phyloP scores from a whole-genome alignment of 2,113 vertebrate species.

The Micromys minutus region DNA sequence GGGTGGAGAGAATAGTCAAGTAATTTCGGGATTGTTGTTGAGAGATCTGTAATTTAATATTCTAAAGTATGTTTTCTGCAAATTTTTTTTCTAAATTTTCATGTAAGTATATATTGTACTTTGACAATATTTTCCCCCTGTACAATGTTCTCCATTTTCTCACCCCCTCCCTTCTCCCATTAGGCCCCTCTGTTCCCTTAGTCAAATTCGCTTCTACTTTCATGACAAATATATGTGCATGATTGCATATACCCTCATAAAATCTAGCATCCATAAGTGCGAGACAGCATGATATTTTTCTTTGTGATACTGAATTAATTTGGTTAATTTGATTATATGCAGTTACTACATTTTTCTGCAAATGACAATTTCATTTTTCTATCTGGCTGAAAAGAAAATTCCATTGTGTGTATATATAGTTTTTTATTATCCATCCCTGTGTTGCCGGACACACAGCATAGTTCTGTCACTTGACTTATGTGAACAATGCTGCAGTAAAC shows the following conservation, averaged over 20 bases:
- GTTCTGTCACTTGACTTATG: background rate
- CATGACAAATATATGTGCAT: background rate
- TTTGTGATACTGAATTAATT: background rate
- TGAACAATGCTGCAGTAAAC: background rate
- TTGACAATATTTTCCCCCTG: background rate
- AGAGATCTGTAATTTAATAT: background rate
- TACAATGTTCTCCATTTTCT: background rate
- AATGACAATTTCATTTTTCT: background rate
- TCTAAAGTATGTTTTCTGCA: background rate
- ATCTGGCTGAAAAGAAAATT: background rate
- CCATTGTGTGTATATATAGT: background rate
- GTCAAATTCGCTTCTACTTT: background rate
- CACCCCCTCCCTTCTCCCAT: background rate
- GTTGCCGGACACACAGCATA: background rate
- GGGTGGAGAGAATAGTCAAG: background rate
- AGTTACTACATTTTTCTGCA: background rate
- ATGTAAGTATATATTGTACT: background rate
- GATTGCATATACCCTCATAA: background rate
- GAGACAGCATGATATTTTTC: background rate
- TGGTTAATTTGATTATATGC: background rate
- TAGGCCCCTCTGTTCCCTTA: background rate
- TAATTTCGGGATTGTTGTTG: background rate
- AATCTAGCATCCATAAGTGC: background rate
- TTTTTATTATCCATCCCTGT: background rate
- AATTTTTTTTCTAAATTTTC: background rate